phyloP scores from a whole-genome alignment of 2,797 vertebrate species.

The Sebastes goodei region DNA sequence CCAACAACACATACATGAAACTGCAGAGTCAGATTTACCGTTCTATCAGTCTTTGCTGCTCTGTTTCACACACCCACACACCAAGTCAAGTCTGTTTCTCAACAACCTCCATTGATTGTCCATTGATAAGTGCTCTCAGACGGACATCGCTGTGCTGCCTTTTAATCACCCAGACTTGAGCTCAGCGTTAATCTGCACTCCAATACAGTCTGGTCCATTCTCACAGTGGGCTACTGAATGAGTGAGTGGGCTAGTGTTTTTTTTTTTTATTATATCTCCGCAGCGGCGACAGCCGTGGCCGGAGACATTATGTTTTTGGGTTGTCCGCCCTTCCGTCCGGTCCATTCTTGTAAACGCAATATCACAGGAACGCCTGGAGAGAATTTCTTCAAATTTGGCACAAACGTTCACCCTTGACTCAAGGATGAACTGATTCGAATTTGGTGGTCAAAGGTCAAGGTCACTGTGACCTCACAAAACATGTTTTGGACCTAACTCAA shows the following conservation, averaged over 20 bases:
- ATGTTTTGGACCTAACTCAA: neutral
- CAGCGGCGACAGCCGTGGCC: too few relatives aligned
- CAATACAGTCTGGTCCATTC: neutral
- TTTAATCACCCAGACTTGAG: constrained; percentile 47
- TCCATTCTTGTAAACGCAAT: too few relatives aligned
- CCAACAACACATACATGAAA: constrained; percentile 32
- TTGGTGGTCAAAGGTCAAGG: too few relatives aligned
- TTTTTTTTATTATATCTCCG: too few relatives aligned
- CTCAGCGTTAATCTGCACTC: constrained; percentile 22
- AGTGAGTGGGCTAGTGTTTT: neutral
- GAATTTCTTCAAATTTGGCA: too few relatives aligned
- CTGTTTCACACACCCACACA: neutral
- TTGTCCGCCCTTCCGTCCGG: too few relatives aligned
- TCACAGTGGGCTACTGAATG: neutral
- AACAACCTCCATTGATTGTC: constrained; percentile 20
- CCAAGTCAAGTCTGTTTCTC: neutral
- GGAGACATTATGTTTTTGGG: rapidly evolving
- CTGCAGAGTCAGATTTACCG: constrained; percentile 34
- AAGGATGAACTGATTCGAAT: too few relatives aligned
- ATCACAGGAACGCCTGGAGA: too few relatives aligned
- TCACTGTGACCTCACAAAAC: too few relatives aligned
- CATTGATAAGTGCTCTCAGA: constrained; percentile 3
- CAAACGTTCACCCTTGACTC: too few relatives aligned
- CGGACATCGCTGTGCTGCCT: constrained; percentile 3
- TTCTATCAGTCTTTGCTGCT: neutral